Evolutionary conservation across 2,888 invertebrate species (phyloP).

Genomic region (Salticus scenicus): DNA sequence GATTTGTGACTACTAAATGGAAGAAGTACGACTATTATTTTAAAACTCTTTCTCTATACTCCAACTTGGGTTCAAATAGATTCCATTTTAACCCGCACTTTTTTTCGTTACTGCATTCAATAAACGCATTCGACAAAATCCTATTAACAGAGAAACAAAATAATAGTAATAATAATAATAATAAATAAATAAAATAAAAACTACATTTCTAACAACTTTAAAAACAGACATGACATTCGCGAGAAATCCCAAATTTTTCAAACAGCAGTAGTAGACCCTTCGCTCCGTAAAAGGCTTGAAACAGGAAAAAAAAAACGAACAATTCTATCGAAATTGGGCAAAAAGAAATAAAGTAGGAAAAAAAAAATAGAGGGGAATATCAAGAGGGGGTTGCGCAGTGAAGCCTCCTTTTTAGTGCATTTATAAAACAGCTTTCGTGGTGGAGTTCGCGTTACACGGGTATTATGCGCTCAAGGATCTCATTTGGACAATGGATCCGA

Average conservation of each 20-base stretch:
- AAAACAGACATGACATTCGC: background rate
- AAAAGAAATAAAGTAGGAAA: background rate
- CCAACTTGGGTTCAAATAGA: no score
- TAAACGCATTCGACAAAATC: no score
- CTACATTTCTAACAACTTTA: background rate
- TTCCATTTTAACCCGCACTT: no score
- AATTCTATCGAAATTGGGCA: slow-evolving; percentile 63
- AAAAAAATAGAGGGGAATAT: slow-evolving; percentile 1
- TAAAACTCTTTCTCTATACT: no score
- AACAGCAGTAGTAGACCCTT: background rate
- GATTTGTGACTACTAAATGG: no score
- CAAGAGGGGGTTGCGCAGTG: slow-evolving; percentile 11
- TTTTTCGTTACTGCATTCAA: no score
- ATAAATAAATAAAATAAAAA: no score
- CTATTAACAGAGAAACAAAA: no score
- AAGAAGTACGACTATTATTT: no score
- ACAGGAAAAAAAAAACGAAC: slow-evolving; percentile 39
- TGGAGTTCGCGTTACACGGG: slow-evolving; percentile 69
- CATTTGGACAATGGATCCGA: slow-evolving; percentile 71
- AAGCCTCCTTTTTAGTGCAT: slow-evolving; percentile 65
- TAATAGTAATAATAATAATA: no score
- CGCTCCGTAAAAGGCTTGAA: background rate
- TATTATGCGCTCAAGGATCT: slow-evolving; percentile 68
- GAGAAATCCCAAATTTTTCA: slow-evolving; percentile 18
- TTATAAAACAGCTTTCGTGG: slow-evolving; percentile 68